A percentile compares a stretch with the other conserved stretches of the same genome.
Evolutionary conservation across 2,888 invertebrate genomes (phyloP).

Genomic region (Drosophila ustulata): DNA sequence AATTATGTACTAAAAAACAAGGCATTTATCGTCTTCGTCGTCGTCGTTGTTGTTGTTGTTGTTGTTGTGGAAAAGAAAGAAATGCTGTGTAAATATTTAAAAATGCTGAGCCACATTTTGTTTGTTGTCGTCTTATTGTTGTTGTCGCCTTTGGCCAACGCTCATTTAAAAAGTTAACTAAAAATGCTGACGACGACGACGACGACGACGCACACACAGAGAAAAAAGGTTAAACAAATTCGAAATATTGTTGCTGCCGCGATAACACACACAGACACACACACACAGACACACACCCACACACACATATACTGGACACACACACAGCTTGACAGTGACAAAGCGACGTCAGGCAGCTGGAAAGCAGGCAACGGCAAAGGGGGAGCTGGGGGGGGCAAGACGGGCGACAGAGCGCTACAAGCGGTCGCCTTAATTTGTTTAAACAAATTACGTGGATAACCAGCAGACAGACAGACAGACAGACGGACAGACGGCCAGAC

Average conservation of each 20-base stretch:
- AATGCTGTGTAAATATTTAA: conserved; percentile 85
- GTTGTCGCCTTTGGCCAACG: conserved; percentile 57
- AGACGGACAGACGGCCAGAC: background rate
- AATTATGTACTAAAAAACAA: conserved; percentile 63
- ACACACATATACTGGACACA: conserved; percentile 35
- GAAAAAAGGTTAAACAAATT: conserved; percentile 79
- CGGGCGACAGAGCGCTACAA: background rate
- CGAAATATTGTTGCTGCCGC: conserved; percentile 57
- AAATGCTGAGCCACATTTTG: conserved; percentile 76
- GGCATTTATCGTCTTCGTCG: conserved; percentile 26
- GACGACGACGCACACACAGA: background rate
- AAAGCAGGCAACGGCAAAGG: conserved; percentile 21
- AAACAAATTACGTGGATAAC: conserved; percentile 77
- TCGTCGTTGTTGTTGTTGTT: conserved; percentile 26
- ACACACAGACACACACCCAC: conserved; percentile 2
- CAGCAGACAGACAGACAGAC: conserved; percentile 6
- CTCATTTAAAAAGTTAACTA: conserved; percentile 65
- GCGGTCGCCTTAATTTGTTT: conserved; percentile 75
- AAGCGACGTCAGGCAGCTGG: conserved; percentile 73
- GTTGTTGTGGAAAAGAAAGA: conserved; percentile 65
- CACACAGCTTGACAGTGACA: conserved; percentile 67
- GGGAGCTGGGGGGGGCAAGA: too few species aligned
- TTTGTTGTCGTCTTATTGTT: conserved; percentile 52
- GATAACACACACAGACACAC: conserved; percentile 51
- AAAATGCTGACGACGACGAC: conserved; percentile 37